Base-by-base conservation (phyloP, 2,113 vertebrate species). In the Tragulus kanchil region DNA sequence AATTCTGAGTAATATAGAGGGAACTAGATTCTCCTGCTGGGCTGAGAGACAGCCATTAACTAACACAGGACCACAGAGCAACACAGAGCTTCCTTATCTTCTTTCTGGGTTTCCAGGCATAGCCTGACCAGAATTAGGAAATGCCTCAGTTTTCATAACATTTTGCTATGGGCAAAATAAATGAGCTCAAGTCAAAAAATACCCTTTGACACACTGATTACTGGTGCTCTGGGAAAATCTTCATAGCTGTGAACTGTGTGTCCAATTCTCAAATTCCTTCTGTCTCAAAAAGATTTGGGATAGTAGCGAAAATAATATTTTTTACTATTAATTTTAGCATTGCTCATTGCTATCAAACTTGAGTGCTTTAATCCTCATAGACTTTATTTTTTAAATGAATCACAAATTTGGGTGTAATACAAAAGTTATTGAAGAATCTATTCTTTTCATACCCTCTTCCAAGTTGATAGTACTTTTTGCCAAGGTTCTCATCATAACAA, bases 341-440 rank as follows among this genome's bases (percentile, higher is more conserved):
- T 75, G 64, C 58, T 96, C 42, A 5, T 78, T 93, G 64, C 28
- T 92, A 82, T 73, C 28, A 90, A 67, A 95, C 36, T 50, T 50
- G 69, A 92, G 12, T 45, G 52, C 15, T 85, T 95, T 92, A 50
- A 91, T 82, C 17, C 21, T 86, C 59, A 64, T 3, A 71, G 58
- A 28, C 42, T 61, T 82, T 14, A 50, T 11, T 45, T 89, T 25
- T 25, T n/a, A 31, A 59, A 26, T 85, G 75, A 93, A 92, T 93
- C 79, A 83, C 19, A 85, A 96, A 95, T 83, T 8, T 17, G 8
- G 11, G 19, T 50, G 4, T 69, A 16, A 42, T 56, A 13, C 54
- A 85, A 89, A 91, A 89, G 59, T 84, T 56, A 84, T 50, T 94
- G 86, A 90, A 59, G 75, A 92, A 90, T 90, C 59, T 79, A 58